phyloP scores from a whole-genome alignment of 2,113 vertebrate species.

The Pleuronectes platessa region DNA sequence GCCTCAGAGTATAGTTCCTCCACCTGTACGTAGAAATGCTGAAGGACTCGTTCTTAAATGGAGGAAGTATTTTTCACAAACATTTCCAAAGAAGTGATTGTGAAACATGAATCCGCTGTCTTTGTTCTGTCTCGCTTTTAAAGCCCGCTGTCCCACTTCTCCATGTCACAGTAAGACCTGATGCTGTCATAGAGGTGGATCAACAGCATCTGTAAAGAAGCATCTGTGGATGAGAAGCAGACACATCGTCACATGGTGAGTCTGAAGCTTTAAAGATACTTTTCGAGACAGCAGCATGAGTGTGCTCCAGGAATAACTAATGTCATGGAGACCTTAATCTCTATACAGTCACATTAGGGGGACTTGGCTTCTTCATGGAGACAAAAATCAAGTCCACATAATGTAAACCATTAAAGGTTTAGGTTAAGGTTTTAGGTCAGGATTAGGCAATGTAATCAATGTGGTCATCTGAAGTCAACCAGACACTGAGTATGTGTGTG shows the following conservation, averaged over 20 bases:
- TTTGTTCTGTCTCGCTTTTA: neutral
- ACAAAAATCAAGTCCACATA: too few relatives aligned
- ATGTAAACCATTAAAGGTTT: too few relatives aligned
- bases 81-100: slow-evolving; percentile 36
- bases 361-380: too few relatives aligned
- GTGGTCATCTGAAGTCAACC: too few relatives aligned
- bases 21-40: slow-evolving; percentile 14
- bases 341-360: too few relatives aligned
- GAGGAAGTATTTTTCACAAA: slow-evolving; percentile 41
- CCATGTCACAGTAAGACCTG: neutral
- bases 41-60: neutral
- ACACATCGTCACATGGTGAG: slow-evolving; percentile 30
- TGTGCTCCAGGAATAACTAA: too few relatives aligned
- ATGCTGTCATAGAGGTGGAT: neutral
- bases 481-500: too few relatives aligned
- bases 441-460: too few relatives aligned
- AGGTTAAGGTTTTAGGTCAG: too few relatives aligned
- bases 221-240: neutral
- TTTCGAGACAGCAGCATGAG: neutral
- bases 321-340: too few relatives aligned
- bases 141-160: slow-evolving; percentile 9
- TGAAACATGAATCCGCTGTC: slow-evolving; percentile 43
- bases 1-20: slow-evolving; percentile 3
- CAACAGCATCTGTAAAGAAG: neutral
- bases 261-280: neutral